Base-by-base conservation (phyloP, 2,797 vertebrate genomes). In the Enoplosus armatus region DNA sequence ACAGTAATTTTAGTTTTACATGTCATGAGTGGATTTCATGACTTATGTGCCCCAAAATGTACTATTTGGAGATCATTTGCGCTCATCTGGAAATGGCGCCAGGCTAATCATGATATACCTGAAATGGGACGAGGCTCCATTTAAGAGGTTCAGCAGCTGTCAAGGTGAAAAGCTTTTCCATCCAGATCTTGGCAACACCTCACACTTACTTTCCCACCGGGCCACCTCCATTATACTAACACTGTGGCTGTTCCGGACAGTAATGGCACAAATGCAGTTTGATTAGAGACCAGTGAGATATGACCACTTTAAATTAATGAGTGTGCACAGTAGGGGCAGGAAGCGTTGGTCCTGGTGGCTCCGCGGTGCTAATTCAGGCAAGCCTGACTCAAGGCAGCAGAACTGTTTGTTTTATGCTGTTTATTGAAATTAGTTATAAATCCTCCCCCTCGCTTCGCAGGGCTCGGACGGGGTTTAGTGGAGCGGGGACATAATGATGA, bases 211-310 rank as follows among this genome's bases (percentile, higher is more conserved):
- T 78, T 87, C 90, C 90, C 91, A 75, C 75, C n/a, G 60, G 83
- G 71, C 79, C 65, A 26, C 76, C 85, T 83, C 79, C 85, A 89
- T 91, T 90, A 90, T 77, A 56, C 78, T 80, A 88, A 83, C 87
- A 75, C 85, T n/a, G 74, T 72, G 85, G 71, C 84, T 72, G 79
- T 56, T 82, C 68, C 9, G 67, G 87, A 88, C 89, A 87, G 87
- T 90, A 90, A 93, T 87, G 85, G 83, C 83, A 75, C 87, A 86
- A 91, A 92, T 88, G 63, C 84, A 87, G 83, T 89, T 92, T 92
- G 91, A 94, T 93, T 94, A 91, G 87, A 91, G 87, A 85, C 85
- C 87, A 86, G 87, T 90, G 89, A 91, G 93, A 94, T 93, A 94
- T 91, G 91, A 90, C 89, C 87, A 89, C 84, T 89, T 92, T 91